Evolutionary conservation across 2,888 invertebrate genomes (phyloP).

Genomic region (Sceliomorpha sp.): DNA sequence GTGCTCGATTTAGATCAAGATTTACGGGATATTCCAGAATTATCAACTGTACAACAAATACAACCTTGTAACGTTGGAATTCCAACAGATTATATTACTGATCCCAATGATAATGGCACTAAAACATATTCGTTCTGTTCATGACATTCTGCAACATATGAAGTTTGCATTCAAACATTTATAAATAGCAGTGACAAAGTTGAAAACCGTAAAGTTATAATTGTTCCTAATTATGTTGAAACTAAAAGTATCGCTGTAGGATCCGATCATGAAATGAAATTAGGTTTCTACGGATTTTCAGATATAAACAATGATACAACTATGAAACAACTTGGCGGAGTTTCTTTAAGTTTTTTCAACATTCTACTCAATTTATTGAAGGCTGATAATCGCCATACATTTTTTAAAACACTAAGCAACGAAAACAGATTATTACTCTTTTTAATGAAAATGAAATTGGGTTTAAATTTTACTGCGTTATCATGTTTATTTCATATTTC

Average conservation of each 20-base stretch:
- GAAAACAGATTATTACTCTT: constrained; percentile 29
- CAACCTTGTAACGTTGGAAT: too few relatives aligned
- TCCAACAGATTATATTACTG: too few relatives aligned
- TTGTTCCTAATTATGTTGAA: too few relatives aligned
- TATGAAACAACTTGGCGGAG: constrained; percentile 18
- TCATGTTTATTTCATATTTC: constrained; percentile 35
- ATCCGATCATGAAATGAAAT: background rate
- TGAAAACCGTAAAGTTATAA: too few relatives aligned
- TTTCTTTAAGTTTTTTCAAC: constrained; percentile 13
- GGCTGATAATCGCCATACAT: constrained; percentile 10
- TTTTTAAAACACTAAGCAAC: constrained; percentile 10
- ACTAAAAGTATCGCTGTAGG: background rate
- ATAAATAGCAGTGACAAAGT: too few relatives aligned
- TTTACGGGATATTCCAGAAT: too few relatives aligned
- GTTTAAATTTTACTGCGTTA: constrained; percentile 27
- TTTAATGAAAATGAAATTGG: constrained; percentile 40
- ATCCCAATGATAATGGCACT: too few relatives aligned
- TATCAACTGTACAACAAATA: too few relatives aligned
- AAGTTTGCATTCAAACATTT: too few relatives aligned
- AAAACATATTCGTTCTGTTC: too few relatives aligned
- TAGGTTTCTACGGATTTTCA: background rate
- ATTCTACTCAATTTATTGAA: constrained; percentile 22
- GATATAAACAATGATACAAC: background rate
- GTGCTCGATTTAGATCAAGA: too few relatives aligned
- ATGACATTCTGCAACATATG: too few relatives aligned